Conservation (phyloP, 2,888 invertebrate genomes). For the Ophioninae sp. region DNA sequence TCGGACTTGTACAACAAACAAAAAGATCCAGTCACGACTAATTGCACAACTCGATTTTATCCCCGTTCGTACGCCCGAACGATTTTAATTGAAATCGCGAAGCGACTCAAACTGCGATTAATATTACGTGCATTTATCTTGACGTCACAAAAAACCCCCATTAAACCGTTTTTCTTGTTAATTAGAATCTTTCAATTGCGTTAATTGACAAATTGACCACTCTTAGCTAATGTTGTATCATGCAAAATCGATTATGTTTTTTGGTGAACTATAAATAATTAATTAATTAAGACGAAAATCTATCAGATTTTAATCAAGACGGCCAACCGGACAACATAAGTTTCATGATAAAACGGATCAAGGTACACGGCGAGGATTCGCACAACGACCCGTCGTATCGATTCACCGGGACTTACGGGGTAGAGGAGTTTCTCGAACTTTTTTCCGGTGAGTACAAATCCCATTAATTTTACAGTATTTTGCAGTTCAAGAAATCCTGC, state of each 20-base stretch:
- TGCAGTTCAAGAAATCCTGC: too few species aligned
- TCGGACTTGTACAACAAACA: not conserved
- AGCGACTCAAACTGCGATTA: not conserved
- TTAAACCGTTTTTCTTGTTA: not conserved
- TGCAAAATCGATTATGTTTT: not conserved
- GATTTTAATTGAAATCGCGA: not conserved
- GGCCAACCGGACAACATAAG: slow-evolving; percentile 94
- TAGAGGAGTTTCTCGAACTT: slow-evolving; percentile 97
- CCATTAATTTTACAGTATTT: not conserved
- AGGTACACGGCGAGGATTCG: slow-evolving; percentile 93
- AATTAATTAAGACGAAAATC: not conserved
- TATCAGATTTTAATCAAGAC: slow-evolving; percentile 94
- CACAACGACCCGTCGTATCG: slow-evolving; percentile 92
- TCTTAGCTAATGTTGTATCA: not conserved
- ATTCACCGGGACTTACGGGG: slow-evolving; percentile 96
- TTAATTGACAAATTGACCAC: not conserved
- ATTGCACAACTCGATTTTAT: not conserved
- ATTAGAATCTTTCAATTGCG: not conserved
- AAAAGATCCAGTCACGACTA: not conserved
- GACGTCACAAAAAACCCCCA: not conserved
- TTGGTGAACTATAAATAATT: not conserved
- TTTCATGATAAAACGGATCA: slow-evolving; percentile 96
- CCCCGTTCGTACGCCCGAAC: not conserved
- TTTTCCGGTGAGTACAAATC: slow-evolving; percentile 89
- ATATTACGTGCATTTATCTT: not conserved